phyloP scores from a whole-genome alignment of 2,113 vertebrate genomes.

The Mormyrus lacerda region DNA sequence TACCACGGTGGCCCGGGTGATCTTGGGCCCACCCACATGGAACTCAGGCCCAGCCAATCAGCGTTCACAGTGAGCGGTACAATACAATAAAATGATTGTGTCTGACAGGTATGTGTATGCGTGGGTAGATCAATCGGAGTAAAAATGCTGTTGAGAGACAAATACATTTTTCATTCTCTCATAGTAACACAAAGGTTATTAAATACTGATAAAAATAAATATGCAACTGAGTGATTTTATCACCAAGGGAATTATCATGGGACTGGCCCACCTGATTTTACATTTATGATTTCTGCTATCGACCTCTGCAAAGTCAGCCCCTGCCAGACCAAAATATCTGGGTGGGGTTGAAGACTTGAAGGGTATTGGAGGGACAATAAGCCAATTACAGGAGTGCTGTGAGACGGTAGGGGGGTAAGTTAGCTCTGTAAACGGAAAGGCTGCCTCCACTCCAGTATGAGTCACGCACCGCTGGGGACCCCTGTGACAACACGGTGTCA shows the following conservation, averaged over 20 bases:
- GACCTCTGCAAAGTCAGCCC: neutral
- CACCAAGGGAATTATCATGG: neutral
- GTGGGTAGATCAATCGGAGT: neutral
- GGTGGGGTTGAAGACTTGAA: neutral
- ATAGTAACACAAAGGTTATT: neutral
- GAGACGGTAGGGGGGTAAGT: neutral
- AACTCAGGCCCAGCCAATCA: neutral
- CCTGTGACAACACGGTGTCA: neutral
- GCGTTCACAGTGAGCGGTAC: neutral
- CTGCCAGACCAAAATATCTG: neutral
- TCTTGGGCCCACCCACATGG: neutral
- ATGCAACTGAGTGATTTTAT: neutral
- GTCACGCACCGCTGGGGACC: neutral
- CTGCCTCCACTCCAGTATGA: neutral
- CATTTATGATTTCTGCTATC: neutral
- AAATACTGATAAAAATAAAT: neutral
- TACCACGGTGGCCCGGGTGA: neutral
- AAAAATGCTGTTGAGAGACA: neutral
- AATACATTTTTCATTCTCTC: neutral
- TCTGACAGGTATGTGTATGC: neutral
- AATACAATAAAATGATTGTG: neutral
- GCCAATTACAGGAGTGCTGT: neutral
- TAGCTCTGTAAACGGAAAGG: neutral
- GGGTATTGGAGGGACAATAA: neutral
- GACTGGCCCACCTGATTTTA: neutral